Evolutionary conservation across 1,140 invertebrate species (phyloP).

Genomic region (Anadara kagoshimensis): DNA sequence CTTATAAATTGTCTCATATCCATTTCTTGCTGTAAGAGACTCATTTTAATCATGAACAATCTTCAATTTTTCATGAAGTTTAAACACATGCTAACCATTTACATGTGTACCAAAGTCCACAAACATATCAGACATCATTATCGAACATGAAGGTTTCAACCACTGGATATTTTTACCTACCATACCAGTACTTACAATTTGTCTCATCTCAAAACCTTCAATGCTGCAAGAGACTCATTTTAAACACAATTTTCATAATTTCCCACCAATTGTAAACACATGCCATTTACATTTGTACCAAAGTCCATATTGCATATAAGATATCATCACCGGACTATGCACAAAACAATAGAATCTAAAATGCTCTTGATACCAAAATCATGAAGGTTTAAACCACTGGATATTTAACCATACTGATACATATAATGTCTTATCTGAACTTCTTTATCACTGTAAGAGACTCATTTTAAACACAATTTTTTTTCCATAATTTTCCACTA

Average conservation of each 20-base stretch:
- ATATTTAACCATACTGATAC: neutral
- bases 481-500: neutral
- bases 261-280: neutral
- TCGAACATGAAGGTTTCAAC: no score
- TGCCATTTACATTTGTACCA: neutral
- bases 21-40: neutral
- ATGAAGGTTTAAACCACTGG: neutral
- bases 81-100: neutral
- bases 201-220: neutral
- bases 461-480: neutral
- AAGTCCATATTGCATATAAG: neutral
- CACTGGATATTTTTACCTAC: no score
- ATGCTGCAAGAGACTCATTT: no score
- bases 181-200: no score
- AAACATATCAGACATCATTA: no score
- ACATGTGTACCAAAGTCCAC: conserved; percentile 1
- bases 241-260: no score
- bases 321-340: no score
- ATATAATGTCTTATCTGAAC: neutral
- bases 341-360: no score
- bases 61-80: neutral
- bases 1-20: neutral
- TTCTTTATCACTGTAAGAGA: neutral
- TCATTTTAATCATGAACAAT: neutral
- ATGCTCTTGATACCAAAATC: no score